These are phyloP conservation scores for Triops cancriformis DNA, from an alignment of 1,140 invertebrate species.

Conservation along the genomic window DNA sequence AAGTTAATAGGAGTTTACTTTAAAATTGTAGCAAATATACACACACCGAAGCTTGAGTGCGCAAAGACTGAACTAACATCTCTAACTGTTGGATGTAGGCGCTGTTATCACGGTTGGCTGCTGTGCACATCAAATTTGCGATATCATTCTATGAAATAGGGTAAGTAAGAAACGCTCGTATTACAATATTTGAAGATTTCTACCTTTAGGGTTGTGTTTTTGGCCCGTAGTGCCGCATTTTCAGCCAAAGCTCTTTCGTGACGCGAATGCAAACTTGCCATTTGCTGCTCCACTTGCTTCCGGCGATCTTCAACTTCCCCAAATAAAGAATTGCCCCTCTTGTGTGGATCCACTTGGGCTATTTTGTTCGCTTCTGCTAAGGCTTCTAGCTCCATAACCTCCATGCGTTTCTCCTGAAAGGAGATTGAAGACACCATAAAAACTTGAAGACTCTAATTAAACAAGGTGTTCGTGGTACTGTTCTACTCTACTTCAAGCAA, in stretches of 20 bases:
- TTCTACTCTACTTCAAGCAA: conserved; percentile 22
- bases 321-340: conserved; percentile 34
- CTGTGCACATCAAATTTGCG: background rate
- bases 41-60: background rate
- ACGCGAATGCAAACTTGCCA: conserved; percentile 28
- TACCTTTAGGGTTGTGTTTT: conserved; percentile 26
- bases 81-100: conserved; percentile 9
- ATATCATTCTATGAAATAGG: conserved; percentile 13
- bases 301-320: conserved; percentile 35
- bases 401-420: conserved; percentile 22
- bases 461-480: background rate
- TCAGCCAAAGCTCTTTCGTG: conserved; percentile 30
- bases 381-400: conserved; percentile 27
- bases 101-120: background rate
- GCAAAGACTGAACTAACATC: background rate
- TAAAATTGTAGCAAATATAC: background rate
- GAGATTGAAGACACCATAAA: background rate
- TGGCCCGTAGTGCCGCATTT: conserved; percentile 15
- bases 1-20: background rate
- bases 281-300: conserved; percentile 31
- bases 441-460: background rate
- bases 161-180: background rate
- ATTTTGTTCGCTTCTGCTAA: conserved; percentile 30
- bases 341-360: conserved; percentile 30
- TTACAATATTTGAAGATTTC: background rate